Base-by-base conservation (phyloP, 2,113 vertebrate genomes). In the Austrofundulus limnaeus region DNA sequence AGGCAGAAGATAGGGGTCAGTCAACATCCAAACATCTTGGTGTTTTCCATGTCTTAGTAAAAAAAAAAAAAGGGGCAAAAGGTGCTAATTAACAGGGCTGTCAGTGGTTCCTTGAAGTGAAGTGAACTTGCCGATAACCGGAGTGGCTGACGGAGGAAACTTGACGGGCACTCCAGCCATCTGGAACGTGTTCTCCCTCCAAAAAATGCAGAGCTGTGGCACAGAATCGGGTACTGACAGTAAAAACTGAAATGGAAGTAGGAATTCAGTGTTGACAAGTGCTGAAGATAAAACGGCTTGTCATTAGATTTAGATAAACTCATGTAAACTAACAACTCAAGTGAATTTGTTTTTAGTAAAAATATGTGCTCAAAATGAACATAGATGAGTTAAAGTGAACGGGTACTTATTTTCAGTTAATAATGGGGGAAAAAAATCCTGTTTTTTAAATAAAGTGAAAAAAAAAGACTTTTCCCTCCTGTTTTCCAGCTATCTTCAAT, bases 51-150 rank as follows among this genome's bases (percentile, higher is more conserved):
- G 63, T 66, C 71, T 68, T 54, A 72, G 47, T 56, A 77, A 83
- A 81, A 67, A 70, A n/a, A n/a, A n/a, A n/a, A n/a, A n/a, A n/a
- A n/a, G n/a, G n/a, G 63, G 59, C 57, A 48, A 77, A 89, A 89
- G 85, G 88, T 85, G 89, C 89, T 88, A 89, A 92, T 89, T 89
- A 92, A 92, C 81, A 84, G 71, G 73, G 77, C 91, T 91, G 89
- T 91, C 89, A 90, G 79, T 86, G 84, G 75, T 90, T 88, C 79
- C 87, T 89, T 92, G 87, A 90, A 90, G 83, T 91, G 82, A 90
- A 90, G 87, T 85, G 85, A 86, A 85, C 72, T 82, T 76, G 74
- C 77, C 75, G 90, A 92, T 92, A 90, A 91, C 85, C 68, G 20
- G 78, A 82, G 80, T 85, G 70, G 77, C 78, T 80, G 81, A 56